These are phyloP conservation scores for Clitarchus hookeri DNA, from an alignment of 2,888 invertebrate genomes.

Conservation along the genomic window DNA sequence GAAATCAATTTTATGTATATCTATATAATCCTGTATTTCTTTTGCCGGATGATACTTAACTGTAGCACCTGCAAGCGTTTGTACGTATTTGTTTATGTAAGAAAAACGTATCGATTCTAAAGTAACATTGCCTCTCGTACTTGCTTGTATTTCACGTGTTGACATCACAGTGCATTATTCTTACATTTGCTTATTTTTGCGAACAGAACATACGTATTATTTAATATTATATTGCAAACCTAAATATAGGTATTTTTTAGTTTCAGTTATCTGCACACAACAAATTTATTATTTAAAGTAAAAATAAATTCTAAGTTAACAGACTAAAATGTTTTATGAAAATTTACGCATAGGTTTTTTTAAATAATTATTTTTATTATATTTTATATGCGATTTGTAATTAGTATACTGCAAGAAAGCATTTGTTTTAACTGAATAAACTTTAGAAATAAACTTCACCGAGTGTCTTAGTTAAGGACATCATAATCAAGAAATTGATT, in stretches of 20 bases:
- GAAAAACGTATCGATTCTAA: background rate
- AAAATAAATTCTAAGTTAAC: too few species aligned
- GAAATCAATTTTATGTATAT: background rate
- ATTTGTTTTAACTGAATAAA: background rate
- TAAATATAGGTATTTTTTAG: background rate
- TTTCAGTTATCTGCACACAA: too few species aligned
- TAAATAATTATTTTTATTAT: background rate
- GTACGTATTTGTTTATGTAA: background rate
- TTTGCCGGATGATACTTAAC: background rate
- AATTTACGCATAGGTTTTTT: background rate
- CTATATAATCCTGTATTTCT: background rate
- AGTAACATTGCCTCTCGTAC: background rate
- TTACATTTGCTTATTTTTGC: background rate
- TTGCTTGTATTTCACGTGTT: background rate
- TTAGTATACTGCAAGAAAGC: background rate
- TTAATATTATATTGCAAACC: background rate
- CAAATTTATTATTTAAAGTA: too few species aligned
- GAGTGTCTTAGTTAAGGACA: slow-evolving; percentile 27
- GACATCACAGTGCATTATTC: background rate
- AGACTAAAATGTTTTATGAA: too few species aligned
- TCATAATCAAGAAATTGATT: slow-evolving; percentile 21
- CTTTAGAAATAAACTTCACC: slow-evolving; percentile 24
- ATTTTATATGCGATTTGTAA: background rate
- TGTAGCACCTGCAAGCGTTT: background rate
- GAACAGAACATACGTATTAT: background rate